These are phyloP conservation scores for Yponomeuta plumbellus DNA, from an alignment of 2,888 invertebrate species.

Conservation along the genomic window DNA sequence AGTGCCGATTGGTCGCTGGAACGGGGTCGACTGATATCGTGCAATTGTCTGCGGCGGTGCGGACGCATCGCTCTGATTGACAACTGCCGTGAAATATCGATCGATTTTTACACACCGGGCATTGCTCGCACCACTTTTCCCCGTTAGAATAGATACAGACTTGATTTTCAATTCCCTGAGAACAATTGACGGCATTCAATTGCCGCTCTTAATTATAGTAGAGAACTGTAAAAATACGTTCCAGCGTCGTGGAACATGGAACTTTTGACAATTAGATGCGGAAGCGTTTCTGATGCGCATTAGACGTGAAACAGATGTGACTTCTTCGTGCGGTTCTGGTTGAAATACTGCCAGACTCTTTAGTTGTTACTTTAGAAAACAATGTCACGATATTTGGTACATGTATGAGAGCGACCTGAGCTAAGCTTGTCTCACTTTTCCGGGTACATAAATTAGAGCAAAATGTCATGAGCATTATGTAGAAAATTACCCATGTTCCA, in stretches of 20 bases:
- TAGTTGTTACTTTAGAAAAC: constrained; percentile 7
- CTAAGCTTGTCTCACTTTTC: constrained; percentile 3
- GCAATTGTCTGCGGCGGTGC: constrained; percentile 49
- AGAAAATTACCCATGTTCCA: constrained; percentile 3
- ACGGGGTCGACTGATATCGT: constrained; percentile 54
- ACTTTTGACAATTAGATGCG: constrained; percentile 63
- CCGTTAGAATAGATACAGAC: not conserved
- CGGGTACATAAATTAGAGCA: constrained; percentile 5
- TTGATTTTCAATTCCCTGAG: not conserved
- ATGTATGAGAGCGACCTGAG: not conserved
- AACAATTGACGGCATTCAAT: constrained; percentile 25
- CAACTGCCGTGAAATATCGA: constrained; percentile 61
- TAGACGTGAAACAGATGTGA: constrained; percentile 43
- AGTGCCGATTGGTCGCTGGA: constrained; percentile 25
- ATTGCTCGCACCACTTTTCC: constrained; percentile 42
- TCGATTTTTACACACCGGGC: constrained; percentile 21
- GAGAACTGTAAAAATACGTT: constrained; percentile 18
- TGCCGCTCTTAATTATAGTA: constrained; percentile 27
- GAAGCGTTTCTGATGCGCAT: constrained; percentile 51
- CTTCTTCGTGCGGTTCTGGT: constrained; percentile 6
- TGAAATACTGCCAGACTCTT: constrained; percentile 5
- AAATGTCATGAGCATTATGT: not conserved
- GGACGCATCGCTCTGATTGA: constrained; percentile 62
- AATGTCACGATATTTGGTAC: constrained; percentile 5
- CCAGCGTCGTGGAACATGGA: constrained; percentile 3